Base-by-base conservation (phyloP, 2,797 vertebrate species). In the Coluber constrictor region DNA sequence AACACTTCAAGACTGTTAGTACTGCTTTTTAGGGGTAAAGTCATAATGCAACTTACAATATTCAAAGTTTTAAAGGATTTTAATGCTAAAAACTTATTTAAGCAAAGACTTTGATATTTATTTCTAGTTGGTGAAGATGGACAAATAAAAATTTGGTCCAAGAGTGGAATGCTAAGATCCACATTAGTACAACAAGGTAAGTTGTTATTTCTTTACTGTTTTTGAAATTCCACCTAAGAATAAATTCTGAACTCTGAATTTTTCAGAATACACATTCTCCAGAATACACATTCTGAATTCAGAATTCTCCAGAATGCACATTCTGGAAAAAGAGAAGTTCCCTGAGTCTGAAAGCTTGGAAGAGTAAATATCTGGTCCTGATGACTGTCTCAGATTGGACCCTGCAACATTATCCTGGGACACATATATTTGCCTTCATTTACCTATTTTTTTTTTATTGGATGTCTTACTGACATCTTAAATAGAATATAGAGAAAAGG, bases 141-240 rank as follows among this genome's bases (percentile, higher is more conserved):
- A 25, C 99, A 99, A 97, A 98, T 99, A 94, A 99, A 99, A 98
- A 99, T 99, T 96, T 99, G 99, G 99, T 99, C 99, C 87, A 99
- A 99, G 97, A 99, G 97, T 97, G 99, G 99, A 87, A 99, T 99
- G 99, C 97, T 99, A 94, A 98, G 99, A 94, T 99, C 99, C 60
- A 99, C 98, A 66, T 97, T 99, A 93, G 98, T 98, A 95, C 99
- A 98, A 94, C 99, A 99, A 98, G 99, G 99, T 99, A 98, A 96
- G 96, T 94, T 91, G 3, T n/a, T 79, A 3, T 93, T 79, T 92
- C 37, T 51, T 93, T 88, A 0, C 12, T 63, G 0, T 55, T 57
- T 16, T 89, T 25, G 1, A 54, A 91, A 92, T 90, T 55, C 0
- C 0, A 3, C 74, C 4, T 88, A 57, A 63, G 54, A 89, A 88